These are phyloP conservation scores for Morinoia aosen DNA, from an alignment of 2,888 invertebrate genomes.

Conservation along the genomic window DNA sequence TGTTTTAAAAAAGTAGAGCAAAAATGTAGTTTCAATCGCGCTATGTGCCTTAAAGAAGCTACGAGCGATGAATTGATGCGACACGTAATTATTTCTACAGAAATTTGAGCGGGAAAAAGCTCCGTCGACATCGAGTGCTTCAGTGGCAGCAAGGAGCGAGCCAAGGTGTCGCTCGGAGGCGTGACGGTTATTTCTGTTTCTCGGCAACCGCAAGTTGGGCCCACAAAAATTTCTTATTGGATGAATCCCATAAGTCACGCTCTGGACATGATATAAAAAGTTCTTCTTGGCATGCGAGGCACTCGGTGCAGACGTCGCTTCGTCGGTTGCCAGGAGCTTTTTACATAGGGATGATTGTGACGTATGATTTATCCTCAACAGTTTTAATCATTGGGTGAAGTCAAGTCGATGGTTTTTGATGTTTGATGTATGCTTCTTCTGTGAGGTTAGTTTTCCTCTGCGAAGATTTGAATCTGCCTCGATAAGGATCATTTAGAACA, in stretches of 20 bases:
- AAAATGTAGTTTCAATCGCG: too few relatives aligned
- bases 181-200: not conserved
- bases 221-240: not conserved
- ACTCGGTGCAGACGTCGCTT: not conserved
- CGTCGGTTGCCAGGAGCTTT: not conserved
- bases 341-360: not conserved
- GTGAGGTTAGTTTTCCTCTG: not conserved
- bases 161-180: not conserved
- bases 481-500: not conserved
- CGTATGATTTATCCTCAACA: not conserved
- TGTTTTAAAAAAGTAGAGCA: too few relatives aligned
- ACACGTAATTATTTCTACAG: not conserved
- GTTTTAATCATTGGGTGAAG: not conserved
- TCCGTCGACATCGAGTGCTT: not conserved
- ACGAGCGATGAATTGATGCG: not conserved
- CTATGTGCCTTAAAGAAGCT: not conserved
- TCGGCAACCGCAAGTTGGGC: not conserved
- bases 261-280: slow-evolving; percentile 20
- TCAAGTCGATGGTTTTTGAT: not conserved
- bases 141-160: not conserved
- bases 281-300: not conserved
- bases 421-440: not conserved
- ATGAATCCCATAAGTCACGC: slow-evolving; percentile 49
- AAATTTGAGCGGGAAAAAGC: not conserved
- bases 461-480: not conserved